phyloP scores from a whole-genome alignment of 2,113 vertebrate species.

The Pseudonaja textilis region DNA sequence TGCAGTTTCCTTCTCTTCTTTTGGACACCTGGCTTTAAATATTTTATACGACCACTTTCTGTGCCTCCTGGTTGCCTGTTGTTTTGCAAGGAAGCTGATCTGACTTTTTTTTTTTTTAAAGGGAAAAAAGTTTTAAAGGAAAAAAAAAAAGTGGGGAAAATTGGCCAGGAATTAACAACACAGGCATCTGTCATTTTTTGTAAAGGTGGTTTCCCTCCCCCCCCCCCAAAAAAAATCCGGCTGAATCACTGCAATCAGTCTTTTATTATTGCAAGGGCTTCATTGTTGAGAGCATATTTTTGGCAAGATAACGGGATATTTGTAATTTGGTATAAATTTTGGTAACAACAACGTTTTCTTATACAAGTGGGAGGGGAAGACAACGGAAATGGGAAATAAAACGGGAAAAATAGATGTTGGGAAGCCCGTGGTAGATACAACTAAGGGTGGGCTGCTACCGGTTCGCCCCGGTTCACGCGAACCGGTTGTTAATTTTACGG shows the following conservation, averaged over 20 bases:
- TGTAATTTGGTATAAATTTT: neutral
- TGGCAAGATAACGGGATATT: neutral
- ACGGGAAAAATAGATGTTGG: too few species aligned
- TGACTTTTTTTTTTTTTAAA: neutral
- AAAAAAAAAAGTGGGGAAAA: neutral
- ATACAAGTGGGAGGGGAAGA: neutral
- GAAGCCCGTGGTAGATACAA: too few species aligned
- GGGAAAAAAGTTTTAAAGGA: neutral
- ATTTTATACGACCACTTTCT: conserved; percentile 5
- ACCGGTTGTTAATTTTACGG: too few species aligned
- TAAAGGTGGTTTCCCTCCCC: too few species aligned
- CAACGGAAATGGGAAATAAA: neutral
- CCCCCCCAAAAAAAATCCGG: neutral
- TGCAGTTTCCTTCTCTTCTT: conserved; percentile 32
- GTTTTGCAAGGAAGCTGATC: neutral
- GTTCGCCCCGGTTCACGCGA: too few species aligned
- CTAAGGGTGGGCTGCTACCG: too few species aligned
- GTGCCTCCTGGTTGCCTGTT: neutral
- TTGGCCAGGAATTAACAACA: neutral
- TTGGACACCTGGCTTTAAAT: conserved; percentile 33
- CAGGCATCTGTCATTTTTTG: neutral
- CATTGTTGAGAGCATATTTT: neutral
- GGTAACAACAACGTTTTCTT: neutral
- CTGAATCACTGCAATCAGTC: neutral
- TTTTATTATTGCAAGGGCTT: neutral